These are phyloP conservation scores for Drosophila hawaiiensis DNA, from an alignment of 2,888 invertebrate genomes.

Conservation along the genomic window DNA sequence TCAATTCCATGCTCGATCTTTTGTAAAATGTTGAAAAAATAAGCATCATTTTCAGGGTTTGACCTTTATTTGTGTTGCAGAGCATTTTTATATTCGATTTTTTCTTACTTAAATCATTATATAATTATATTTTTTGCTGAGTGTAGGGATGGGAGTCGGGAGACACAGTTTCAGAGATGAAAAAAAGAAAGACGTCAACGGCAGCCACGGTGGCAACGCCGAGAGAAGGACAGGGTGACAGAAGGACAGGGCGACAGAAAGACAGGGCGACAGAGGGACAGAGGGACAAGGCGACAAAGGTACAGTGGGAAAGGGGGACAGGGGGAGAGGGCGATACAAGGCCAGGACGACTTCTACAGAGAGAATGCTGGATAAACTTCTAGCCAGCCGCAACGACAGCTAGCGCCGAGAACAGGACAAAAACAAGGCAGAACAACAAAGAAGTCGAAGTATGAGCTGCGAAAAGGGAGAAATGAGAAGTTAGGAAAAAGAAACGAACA, in stretches of 20 bases:
- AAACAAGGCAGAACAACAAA: conserved; percentile 32
- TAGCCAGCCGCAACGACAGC: conserved; percentile 60
- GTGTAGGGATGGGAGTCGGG: not conserved
- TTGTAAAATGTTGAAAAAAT: not conserved
- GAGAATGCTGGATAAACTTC: conserved; percentile 72
- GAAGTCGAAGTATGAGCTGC: conserved; percentile 5
- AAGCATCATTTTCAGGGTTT: not conserved
- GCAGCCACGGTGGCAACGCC: conserved; percentile 50
- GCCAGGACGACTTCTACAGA: conserved; percentile 44
- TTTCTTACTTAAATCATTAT: not conserved
- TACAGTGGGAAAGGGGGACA: not conserved
- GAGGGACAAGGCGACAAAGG: not conserved
- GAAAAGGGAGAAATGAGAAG: conserved; percentile 16
- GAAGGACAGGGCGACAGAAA: not conserved
- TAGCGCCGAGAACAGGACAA: conserved; percentile 23
- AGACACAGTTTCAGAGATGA: conserved; percentile 2
- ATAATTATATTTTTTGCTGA: not conserved
- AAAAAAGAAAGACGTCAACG: conserved; percentile 70
- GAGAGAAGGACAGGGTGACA: not conserved
- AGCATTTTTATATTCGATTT: not conserved
- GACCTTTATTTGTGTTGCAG: not conserved
- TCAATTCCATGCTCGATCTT: not conserved
- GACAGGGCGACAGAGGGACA: not conserved
- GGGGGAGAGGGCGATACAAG: not conserved
- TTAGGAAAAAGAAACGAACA: conserved; percentile 61